phyloP scores from a whole-genome alignment of 2,888 invertebrate species.

The Timandra comae region DNA sequence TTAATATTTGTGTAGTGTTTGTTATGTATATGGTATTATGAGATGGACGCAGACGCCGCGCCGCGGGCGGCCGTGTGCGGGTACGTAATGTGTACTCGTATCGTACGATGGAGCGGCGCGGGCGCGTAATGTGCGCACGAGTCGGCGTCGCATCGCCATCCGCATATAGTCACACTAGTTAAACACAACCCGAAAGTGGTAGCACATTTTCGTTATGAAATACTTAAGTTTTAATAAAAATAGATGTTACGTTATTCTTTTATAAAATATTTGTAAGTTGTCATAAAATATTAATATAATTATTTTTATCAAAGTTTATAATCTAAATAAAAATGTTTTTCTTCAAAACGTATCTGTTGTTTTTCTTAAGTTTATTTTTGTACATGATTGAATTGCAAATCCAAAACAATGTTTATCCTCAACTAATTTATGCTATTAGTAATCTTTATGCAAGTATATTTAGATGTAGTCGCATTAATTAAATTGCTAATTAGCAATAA shows the following conservation, averaged over 20 bases:
- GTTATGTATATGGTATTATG: conserved; percentile 9
- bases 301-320: conserved; percentile 79
- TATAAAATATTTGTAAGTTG: conserved; percentile 77
- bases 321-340: conserved; percentile 78
- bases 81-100: too few relatives aligned
- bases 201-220: conserved; percentile 70
- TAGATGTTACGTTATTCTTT: conserved; percentile 77
- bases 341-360: conserved; percentile 64
- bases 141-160: conserved; percentile 24
- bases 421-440: too few relatives aligned
- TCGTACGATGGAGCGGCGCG: conserved; percentile 9
- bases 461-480: too few relatives aligned
- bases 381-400: too few relatives aligned
- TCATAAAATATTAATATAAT: conserved; percentile 78
- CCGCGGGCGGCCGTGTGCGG: conserved; percentile 3
- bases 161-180: conserved; percentile 70
- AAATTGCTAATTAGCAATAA: too few relatives aligned
- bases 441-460: too few relatives aligned
- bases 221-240: conserved; percentile 68
- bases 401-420: too few relatives aligned
- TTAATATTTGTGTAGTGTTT: conserved; percentile 32
- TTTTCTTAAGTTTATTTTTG: conserved; percentile 22
- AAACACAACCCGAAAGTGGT: conserved; percentile 70
- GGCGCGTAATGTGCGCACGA: conserved; percentile 8
- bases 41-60: conserved; percentile 19